Percentiles rank a stretch among this genome's conserved stretches.
These are phyloP conservation scores for Petrolisthes manimaculis DNA, from an alignment of 2,888 invertebrate genomes.

Conservation along the genomic window DNA sequence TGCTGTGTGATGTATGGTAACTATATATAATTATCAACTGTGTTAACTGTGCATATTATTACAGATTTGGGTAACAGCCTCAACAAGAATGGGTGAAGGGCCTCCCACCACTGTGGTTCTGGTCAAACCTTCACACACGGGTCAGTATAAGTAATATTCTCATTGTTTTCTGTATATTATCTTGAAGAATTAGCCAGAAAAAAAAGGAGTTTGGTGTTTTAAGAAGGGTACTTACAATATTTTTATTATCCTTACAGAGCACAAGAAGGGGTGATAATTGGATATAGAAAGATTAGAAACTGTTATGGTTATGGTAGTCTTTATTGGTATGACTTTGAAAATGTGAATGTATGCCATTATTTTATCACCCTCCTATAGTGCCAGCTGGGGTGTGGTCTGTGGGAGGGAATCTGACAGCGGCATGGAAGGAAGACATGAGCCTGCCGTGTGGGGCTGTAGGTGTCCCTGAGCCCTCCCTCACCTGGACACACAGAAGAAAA, in stretches of 20 bases:
- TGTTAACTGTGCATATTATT: not conserved
- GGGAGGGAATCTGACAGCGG: constrained; percentile 58
- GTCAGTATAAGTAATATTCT: constrained; percentile 21
- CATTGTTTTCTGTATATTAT: not conserved
- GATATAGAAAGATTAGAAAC: not conserved
- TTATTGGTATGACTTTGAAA: no score
- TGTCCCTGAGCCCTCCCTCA: constrained; percentile 45
- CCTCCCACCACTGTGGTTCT: constrained; percentile 36
- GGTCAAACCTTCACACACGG: constrained; percentile 58
- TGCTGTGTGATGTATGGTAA: no score
- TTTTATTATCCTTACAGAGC: not conserved
- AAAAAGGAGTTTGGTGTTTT: not conserved
- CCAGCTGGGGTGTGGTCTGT: constrained; percentile 61
- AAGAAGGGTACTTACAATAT: not conserved
- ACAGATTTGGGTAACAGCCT: constrained; percentile 63
- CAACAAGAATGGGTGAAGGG: constrained; percentile 62
- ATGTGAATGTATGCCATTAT: not conserved
- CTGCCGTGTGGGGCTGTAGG: constrained; percentile 58
- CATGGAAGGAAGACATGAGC: constrained; percentile 59
- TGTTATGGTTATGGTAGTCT: not conserved
- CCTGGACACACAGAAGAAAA: constrained; percentile 48
- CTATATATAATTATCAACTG: no score
- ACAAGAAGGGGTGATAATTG: not conserved
- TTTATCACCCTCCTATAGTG: constrained; percentile 31
- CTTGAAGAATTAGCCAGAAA: not conserved